Conservation (phyloP, 1,140 invertebrate genomes). For the Gonatopus flavifemur region DNA sequence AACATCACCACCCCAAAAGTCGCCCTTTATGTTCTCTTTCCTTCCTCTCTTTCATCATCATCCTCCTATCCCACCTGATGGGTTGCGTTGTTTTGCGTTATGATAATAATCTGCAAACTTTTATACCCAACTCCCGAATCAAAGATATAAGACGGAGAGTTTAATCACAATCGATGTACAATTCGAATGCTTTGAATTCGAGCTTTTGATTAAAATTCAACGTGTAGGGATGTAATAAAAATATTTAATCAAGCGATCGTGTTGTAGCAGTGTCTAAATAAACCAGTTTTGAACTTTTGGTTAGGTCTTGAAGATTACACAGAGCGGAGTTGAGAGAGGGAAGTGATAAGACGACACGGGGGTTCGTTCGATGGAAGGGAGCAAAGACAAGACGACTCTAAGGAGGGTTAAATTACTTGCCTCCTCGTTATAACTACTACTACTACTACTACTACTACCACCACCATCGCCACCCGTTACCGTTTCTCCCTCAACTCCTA, state of each 20-base stretch:
- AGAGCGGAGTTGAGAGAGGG: constrained; percentile 25
- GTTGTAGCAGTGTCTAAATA: constrained; percentile 38
- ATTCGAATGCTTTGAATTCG: too few species aligned
- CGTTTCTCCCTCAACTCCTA: constrained; percentile 12
- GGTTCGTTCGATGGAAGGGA: constrained; percentile 8
- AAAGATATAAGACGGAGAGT: too few species aligned
- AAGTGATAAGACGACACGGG: constrained; percentile 35
- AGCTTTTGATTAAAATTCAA: too few species aligned
- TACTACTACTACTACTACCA: constrained; percentile 1
- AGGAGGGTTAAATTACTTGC: constrained; percentile 45
- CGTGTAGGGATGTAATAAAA: too few species aligned
- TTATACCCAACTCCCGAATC: too few species aligned
- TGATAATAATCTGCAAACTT: too few species aligned
- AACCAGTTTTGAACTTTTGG: constrained; percentile 45
- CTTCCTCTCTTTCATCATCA: not conserved
- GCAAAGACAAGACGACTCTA: constrained; percentile 41
- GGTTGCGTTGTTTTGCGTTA: too few species aligned
- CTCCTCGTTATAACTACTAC: constrained; percentile 42
- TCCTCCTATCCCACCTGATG: constrained; percentile 1
- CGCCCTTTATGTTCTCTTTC: constrained; percentile 1
- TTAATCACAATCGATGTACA: too few species aligned
- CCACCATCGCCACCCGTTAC: not conserved
- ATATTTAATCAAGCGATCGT: constrained; percentile 49
- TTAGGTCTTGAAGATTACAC: constrained; percentile 39
- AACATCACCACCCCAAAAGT: constrained; percentile 17